A percentile compares a stretch with the other conserved stretches of the same genome.
Evolutionary conservation across 1,140 invertebrate genomes (phyloP).

Genomic region (Pomacea maculata): DNA sequence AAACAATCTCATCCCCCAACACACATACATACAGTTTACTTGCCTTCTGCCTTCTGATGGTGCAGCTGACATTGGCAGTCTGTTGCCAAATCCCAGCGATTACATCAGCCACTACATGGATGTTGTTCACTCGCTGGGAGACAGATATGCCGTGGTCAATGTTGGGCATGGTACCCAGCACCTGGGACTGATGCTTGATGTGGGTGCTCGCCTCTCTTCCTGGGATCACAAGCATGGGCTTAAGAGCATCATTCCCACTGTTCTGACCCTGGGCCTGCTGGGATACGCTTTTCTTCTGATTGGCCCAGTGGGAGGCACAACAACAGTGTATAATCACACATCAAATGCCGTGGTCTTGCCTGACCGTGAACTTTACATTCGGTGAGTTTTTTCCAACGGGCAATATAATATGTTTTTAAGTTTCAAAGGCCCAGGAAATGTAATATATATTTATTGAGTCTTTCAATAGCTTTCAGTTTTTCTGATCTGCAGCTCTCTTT

Average conservation of each 20-base stretch:
- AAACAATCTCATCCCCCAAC: too few species aligned
- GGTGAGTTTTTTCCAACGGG: neutral
- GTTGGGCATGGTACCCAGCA: conserved; percentile 82
- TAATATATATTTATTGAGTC: too few species aligned
- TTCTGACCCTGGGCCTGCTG: conserved; percentile 83
- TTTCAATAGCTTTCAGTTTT: too few species aligned
- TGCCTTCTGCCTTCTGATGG: neutral
- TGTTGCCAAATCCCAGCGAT: conserved; percentile 28
- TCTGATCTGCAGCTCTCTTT: too few species aligned
- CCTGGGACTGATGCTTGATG: conserved; percentile 81
- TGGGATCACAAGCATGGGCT: conserved; percentile 82
- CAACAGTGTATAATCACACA: conserved; percentile 54
- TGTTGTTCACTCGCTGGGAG: conserved; percentile 23
- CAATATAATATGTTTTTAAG: neutral
- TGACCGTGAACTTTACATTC: conserved; percentile 28
- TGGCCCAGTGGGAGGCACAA: conserved; percentile 93
- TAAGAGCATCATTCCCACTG: conserved; percentile 76
- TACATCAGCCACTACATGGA: conserved; percentile 41
- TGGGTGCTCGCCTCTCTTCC: conserved; percentile 84
- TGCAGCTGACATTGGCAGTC: neutral
- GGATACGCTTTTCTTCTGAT: conserved; percentile 88
- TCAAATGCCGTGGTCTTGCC: conserved; percentile 4
- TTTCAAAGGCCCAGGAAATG: neutral
- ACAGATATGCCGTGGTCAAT: conserved; percentile 67
- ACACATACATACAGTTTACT: too few species aligned